Conservation (phyloP, 2,888 invertebrate genomes). For the Pyrochroa serraticornis region DNA sequence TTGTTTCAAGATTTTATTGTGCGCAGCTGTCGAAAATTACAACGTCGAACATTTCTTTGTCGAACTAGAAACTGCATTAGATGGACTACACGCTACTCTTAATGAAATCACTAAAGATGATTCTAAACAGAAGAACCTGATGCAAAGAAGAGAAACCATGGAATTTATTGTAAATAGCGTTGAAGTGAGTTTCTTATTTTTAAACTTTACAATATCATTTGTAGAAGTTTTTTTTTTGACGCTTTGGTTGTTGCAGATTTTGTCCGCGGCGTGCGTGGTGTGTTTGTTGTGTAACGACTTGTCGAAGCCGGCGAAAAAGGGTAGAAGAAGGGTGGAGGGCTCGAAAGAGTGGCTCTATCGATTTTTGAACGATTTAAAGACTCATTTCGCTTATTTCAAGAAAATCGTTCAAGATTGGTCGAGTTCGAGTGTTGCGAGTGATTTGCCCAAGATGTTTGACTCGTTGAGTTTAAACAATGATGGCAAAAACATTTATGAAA, state of each 20-base stretch:
- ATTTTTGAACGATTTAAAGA: slow-evolving; percentile 36
- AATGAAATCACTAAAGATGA: slow-evolving; percentile 38
- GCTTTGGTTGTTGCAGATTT: slow-evolving; percentile 62
- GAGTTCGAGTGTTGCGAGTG: slow-evolving; percentile 49
- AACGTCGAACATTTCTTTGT: slow-evolving; percentile 32
- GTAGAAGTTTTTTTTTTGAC: slow-evolving; percentile 32
- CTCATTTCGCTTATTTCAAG: slow-evolving; percentile 56
- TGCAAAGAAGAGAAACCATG: slow-evolving; percentile 59
- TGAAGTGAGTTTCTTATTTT: slow-evolving; percentile 70
- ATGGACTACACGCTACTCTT: slow-evolving; percentile 36
- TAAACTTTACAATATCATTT: too few species aligned
- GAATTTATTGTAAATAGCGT: slow-evolving; percentile 66
- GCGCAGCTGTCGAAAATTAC: slow-evolving; percentile 33
- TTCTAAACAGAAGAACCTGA: slow-evolving; percentile 53
- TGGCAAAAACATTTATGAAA: slow-evolving; percentile 58
- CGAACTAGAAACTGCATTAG: slow-evolving; percentile 21
- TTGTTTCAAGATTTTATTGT: slow-evolving; percentile 45
- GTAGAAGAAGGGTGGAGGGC: slow-evolving; percentile 62
- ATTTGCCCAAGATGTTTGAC: slow-evolving; percentile 56
- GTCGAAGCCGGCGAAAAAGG: slow-evolving; percentile 62
- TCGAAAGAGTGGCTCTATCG: slow-evolving; percentile 46
- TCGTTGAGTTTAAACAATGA: slow-evolving; percentile 55
- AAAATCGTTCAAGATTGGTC: slow-evolving; percentile 59
- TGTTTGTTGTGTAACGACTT: slow-evolving; percentile 64
- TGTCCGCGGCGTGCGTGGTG: slow-evolving; percentile 64